Percentiles rank a stretch among this genome's conserved stretches.
phyloP scores from a whole-genome alignment of 2,797 vertebrate species.

The Acropternis orthonyx region DNA sequence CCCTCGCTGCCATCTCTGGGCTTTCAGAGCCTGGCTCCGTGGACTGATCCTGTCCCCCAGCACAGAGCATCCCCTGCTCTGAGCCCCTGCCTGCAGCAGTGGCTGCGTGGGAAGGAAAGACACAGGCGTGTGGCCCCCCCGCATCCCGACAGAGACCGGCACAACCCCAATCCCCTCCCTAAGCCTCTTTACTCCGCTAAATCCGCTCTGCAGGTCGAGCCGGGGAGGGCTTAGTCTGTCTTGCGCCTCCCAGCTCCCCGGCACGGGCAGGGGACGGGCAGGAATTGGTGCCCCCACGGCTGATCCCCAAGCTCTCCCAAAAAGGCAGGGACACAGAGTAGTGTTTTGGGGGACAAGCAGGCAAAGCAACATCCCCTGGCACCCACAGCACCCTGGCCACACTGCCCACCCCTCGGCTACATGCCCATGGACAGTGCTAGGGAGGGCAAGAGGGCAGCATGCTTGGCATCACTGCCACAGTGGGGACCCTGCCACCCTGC shows the following conservation, averaged over 20 bases:
- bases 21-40: neutral
- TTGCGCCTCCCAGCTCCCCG: accelerated
- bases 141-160: accelerated
- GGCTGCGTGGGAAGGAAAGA: neutral
- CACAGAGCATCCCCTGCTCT: neutral
- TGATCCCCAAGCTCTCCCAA: neutral
- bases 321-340: no score
- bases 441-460: neutral
- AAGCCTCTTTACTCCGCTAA: constrained; percentile 50
- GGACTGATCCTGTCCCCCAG: neutral
- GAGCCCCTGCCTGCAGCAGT: neutral
- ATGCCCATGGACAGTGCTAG: accelerated
- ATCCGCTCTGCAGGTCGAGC: neutral
- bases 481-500: neutral
- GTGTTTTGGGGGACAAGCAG: neutral
- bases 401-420: accelerated
- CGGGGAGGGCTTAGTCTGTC: neutral
- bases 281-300: neutral
- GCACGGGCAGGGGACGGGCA: neutral
- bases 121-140: accelerated
- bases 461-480: neutral
- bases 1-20: neutral
- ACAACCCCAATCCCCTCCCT: constrained; percentile 51
- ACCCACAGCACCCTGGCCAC: neutral
- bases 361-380: neutral